Evolutionary conservation across 2,113 vertebrate species (phyloP), one percentile per base, ranked within the genome.

Genomic region (Sarotherodon lohbergeri): DNA sequence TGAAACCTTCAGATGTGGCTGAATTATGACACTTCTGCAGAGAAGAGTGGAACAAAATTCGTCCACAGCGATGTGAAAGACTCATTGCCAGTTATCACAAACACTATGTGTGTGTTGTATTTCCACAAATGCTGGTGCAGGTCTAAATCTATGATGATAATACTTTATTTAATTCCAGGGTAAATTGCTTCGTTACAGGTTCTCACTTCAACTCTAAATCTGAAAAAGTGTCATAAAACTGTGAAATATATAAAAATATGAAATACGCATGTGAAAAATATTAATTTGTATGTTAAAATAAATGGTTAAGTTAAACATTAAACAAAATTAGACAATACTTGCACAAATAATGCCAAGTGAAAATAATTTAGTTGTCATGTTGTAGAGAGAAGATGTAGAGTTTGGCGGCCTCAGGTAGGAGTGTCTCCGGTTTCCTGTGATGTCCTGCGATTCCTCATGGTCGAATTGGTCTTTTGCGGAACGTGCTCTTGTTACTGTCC

Each of bases 251-350:
- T 76, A 48, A 17, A 29, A 48, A 27, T 19, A 29, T 29, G 22
- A 46, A 73, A 66, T 39, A 66, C 6, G 6, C 34, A n/a, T 66
- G 10, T 66, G 0, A 39, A 66, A 3, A 66, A 7, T 1, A n/a
- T 36, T 39, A n/a, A 66, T 63, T 66, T 17, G 5, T 73, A 73
- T 73, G 41, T 73, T 73, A 73, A 73, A 73, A 73, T 73, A 46
- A 73, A 27, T 73, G 19, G 7, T n/a, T n/a, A 46, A 27, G 22
- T 46, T 73, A 27, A 17, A 73, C 5, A 46, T 3, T 27, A 43
- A 48, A 27, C 8, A n/a, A n/a, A n/a, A n/a, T n/a, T n/a, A n/a
- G n/a, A n/a, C n/a, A n/a, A n/a, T n/a, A n/a, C n/a, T n/a, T n/a
- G 24, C 24, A 29, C 24, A 2, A 76, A 48, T 76, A 29, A 76